These are phyloP conservation scores for Atethmia centrago DNA, from an alignment of 2,888 invertebrate species.

Conservation along the genomic window DNA sequence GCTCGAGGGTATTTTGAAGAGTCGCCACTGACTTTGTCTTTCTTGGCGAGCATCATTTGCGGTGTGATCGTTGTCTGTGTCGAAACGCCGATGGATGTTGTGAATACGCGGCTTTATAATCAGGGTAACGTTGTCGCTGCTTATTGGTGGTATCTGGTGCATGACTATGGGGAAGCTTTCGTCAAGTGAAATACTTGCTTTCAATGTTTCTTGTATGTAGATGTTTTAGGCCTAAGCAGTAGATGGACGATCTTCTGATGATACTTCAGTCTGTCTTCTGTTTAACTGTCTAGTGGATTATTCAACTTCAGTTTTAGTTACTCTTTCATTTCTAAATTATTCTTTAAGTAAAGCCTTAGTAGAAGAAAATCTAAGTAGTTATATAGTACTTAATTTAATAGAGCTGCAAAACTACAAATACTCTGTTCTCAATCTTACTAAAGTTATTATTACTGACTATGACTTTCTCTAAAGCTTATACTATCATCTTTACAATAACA, in stretches of 20 bases:
- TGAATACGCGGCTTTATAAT: slow-evolving; percentile 96
- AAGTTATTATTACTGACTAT: not conserved
- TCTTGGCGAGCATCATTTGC: slow-evolving; percentile 93
- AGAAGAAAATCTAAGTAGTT: not conserved
- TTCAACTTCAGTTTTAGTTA: not conserved
- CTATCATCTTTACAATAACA: not conserved
- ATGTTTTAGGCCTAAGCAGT: not conserved
- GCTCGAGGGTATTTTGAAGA: slow-evolving; percentile 81
- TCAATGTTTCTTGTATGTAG: slow-evolving; percentile 3
- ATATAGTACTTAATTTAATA: not conserved
- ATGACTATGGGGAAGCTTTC: slow-evolving; percentile 30
- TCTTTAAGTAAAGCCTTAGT: not conserved
- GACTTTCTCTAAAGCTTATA: not conserved
- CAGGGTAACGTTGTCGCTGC: slow-evolving; percentile 91
- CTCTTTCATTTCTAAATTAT: not conserved
- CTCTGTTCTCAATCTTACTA: no score
- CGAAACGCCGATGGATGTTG: slow-evolving; percentile 97
- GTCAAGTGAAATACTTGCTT: slow-evolving; percentile 31
- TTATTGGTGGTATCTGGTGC: slow-evolving; percentile 38
- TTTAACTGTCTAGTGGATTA: not conserved
- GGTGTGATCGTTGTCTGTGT: slow-evolving; percentile 93
- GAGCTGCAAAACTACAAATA: not conserved
- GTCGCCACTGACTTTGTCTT: slow-evolving; percentile 92
- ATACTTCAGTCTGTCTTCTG: not conserved
- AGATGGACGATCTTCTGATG: not conserved